phyloP scores from a whole-genome alignment of 2,113 vertebrate genomes.

The Chrysemys picta region DNA sequence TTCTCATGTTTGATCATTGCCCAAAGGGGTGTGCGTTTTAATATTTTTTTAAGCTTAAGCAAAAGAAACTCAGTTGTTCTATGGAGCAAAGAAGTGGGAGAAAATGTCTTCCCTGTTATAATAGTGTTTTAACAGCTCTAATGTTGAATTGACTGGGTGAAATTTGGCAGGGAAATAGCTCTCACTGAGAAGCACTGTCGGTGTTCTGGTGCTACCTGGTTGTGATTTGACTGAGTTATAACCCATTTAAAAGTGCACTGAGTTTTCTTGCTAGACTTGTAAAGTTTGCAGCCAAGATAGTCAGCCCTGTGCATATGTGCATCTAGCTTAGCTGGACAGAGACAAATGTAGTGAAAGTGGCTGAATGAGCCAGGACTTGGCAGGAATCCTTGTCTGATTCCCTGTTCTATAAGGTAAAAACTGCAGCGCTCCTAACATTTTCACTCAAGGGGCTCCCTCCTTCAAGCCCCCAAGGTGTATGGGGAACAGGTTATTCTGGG shows the following conservation, averaged over 20 bases:
- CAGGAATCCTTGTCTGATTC: neutral
- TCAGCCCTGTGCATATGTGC: neutral
- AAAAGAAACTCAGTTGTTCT: conserved; percentile 7
- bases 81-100: neutral
- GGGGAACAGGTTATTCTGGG: neutral
- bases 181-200: neutral
- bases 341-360: neutral
- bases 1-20: neutral
- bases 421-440: neutral
- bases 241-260: neutral
- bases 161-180: neutral
- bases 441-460: neutral
- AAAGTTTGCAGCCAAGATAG: neutral
- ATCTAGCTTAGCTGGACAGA: neutral
- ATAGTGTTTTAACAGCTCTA: neutral
- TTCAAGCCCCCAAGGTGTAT: neutral
- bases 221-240: neutral
- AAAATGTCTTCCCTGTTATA: neutral
- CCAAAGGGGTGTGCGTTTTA: neutral
- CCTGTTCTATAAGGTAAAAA: neutral
- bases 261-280: neutral
- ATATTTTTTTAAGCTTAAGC: neutral
- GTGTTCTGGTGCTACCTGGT: neutral
- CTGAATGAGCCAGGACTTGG: neutral
- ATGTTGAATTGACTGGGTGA: neutral